phyloP scores from a whole-genome alignment of 2,113 vertebrate genomes.

The Nothocercus nigrocapillus region DNA sequence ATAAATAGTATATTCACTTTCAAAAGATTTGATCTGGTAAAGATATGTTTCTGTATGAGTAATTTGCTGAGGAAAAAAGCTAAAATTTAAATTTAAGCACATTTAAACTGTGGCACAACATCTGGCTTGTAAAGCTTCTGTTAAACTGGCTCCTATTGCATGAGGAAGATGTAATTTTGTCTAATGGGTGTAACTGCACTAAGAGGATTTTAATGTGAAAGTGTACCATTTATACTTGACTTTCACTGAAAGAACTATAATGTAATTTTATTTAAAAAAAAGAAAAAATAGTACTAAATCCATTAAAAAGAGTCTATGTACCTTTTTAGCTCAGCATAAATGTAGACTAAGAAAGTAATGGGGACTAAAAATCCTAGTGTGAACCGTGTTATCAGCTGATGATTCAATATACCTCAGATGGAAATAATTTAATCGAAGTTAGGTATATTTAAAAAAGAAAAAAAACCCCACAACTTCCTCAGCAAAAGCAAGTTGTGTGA shows the following conservation, averaged over 20 bases:
- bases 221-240: neutral
- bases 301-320: neutral
- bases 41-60: neutral
- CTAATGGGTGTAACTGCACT: neutral
- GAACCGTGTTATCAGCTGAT: neutral
- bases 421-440: neutral
- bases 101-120: neutral
- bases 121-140: neutral
- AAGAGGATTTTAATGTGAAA: neutral
- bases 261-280: neutral
- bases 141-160: neutral
- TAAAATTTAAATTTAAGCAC: neutral
- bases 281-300: neutral
- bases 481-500: neutral
- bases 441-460: neutral
- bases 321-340: neutral
- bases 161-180: neutral
- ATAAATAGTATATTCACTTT: neutral
- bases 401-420: neutral
- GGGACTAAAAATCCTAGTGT: neutral
- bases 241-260: neutral
- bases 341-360: neutral
- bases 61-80: neutral
- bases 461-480: neutral
- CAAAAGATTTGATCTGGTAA: neutral